phyloP scores from a whole-genome alignment of 2,888 invertebrate species.

The Philaethria dido region DNA sequence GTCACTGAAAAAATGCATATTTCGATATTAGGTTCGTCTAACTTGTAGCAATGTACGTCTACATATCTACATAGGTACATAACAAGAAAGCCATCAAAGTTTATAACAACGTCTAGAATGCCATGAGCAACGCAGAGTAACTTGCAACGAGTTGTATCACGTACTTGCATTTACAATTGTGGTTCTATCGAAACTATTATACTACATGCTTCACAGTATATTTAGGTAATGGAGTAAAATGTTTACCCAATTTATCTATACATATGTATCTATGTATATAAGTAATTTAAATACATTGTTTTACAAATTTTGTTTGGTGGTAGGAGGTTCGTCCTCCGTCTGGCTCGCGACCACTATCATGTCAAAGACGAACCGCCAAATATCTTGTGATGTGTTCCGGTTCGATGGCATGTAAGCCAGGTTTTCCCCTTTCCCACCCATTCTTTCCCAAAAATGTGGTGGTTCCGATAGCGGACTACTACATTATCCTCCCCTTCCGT shows the following conservation, averaged over 20 bases:
- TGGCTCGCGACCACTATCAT: too few relatives aligned
- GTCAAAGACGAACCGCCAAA: too few relatives aligned
- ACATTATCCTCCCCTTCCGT: too few relatives aligned
- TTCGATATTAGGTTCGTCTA: conserved; percentile 42
- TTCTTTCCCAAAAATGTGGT: too few relatives aligned
- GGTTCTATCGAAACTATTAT: conserved; percentile 8
- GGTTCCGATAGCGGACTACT: too few relatives aligned
- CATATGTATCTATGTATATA: too few relatives aligned
- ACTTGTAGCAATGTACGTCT: conserved; percentile 50
- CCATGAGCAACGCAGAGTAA: conserved; percentile 53
- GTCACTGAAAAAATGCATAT: background rate
- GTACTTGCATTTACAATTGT: conserved; percentile 28
- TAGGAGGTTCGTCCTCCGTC: too few relatives aligned
- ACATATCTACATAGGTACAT: conserved; percentile 47
- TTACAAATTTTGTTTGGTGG: too few relatives aligned
- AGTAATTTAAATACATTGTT: too few relatives aligned
- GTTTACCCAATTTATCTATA: background rate
- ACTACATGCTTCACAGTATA: background rate
- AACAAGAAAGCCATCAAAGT: conserved; percentile 68
- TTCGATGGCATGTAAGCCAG: too few relatives aligned
- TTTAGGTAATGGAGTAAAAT: background rate
- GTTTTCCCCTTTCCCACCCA: too few relatives aligned
- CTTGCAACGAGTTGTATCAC: conserved; percentile 51
- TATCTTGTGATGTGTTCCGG: too few relatives aligned
- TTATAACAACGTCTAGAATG: conserved; percentile 67